Base-by-base conservation (phyloP, 1,140 invertebrate species). In the Lepidurus arcticus region DNA sequence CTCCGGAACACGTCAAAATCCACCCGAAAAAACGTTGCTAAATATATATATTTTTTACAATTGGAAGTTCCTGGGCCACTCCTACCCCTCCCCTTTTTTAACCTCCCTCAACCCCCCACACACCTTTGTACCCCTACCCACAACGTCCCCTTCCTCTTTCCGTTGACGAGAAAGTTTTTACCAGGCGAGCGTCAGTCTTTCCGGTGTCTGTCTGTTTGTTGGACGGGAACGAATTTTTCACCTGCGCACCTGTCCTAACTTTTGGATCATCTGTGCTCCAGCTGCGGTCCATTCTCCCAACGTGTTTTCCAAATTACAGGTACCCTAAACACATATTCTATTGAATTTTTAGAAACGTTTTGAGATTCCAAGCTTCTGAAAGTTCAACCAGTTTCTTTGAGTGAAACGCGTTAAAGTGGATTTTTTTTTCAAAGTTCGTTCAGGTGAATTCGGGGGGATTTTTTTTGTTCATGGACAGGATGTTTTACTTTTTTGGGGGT, bases 161-260 rank as follows among this genome's bases (percentile, higher is more conserved):
- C 53, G 53, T 65, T 65, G 16, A n/a, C 21, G 53, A 21, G 53
- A 21, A 65, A 65, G 53, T 65, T 65, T 65, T 16, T 65, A 65
- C 53, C 53, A 21, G 53, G 53, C 53, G 53, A 65, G 53, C 53
- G 53, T 65, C 53, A 65, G 53, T 65, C 53, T 65, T 65, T 65
- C 53, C 53, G 53, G 53, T 65, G 53, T 65, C 53, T 65, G 53
- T 65, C 53, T 65, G 53, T 65, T 65, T 65, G 53, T 65, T 65
- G 53, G 53, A 65, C 53, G 13, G 53, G 53, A 65, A 65, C 53
- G 53, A 65, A 65, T 65, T 65, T 65, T 65, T 65, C 53, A 65
- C 53, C 53, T 65, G 53, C 53, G 21, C 53, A 65, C 53, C 53
- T 65, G 53, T 65, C 53, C 53, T 21, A 65, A 16, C 21, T 65